Evolutionary conservation across 2,888 invertebrate species (phyloP), one percentile per base, ranked within the genome.

Genomic region (Hemithea aestivaria): DNA sequence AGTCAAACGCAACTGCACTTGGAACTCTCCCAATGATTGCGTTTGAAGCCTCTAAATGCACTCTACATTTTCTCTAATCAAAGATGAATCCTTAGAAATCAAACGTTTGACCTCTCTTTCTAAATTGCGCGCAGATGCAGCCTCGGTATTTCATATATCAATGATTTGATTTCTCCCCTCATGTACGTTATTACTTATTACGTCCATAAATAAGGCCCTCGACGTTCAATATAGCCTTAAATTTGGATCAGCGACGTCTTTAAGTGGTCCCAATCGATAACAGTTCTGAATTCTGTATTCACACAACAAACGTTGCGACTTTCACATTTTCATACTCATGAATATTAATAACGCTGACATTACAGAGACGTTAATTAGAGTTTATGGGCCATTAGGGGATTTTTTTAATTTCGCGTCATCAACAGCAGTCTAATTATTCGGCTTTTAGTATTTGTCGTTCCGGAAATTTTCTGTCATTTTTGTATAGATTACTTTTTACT

Each of bases 51-150:
- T n/a, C n/a, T n/a, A n/a, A n/a, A n/a, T n/a, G n/a, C n/a, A n/a
- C n/a, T n/a, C n/a, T n/a, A n/a, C n/a, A n/a, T n/a, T n/a, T n/a
- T n/a, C n/a, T n/a, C n/a, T n/a, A n/a, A n/a, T n/a, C n/a, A n/a
- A n/a, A n/a, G n/a, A n/a, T 20, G 7, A 20, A 28, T 24, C 16
- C 33, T 34, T 10, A 34, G 26, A 25, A 28, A 27, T 34, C 29
- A 11, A 27, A 11, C 20, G 7, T 25, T 20, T 25, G n/a, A n/a
- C n/a, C n/a, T n/a, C n/a, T n/a, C n/a, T n/a, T 16, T 16, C 16
- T 16, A 23, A 30, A 30, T 40, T 30, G 39, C 34, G 34, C 34
- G 29, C 26, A 27, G 34, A 21, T 33, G 20, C 8, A 21, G 28
- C 20, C 25, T 24, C 22, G 29, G 16, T 30, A 11, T 23, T 35